Percentiles rank a stretch among this genome's conserved stretches.
Evolutionary conservation across 2,888 invertebrate species (phyloP).

Genomic region (Oxyscelio sp.): DNA sequence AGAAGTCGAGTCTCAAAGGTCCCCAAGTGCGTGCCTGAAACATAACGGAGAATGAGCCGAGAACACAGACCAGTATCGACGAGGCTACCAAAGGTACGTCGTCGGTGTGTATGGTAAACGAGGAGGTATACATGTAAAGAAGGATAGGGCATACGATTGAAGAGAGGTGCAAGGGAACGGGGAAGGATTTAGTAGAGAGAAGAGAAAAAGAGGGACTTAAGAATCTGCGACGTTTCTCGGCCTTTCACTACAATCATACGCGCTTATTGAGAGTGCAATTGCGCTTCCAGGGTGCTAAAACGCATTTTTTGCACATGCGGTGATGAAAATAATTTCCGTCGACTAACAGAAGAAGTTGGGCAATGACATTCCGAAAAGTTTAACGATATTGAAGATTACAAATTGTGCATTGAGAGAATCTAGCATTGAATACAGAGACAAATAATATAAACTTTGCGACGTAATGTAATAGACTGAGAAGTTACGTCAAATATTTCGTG

Average conservation of each 20-base stretch:
- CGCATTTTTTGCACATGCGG: constrained; percentile 32
- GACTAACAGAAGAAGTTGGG: too few relatives aligned
- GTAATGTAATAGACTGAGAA: too few relatives aligned
- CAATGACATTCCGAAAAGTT: background rate
- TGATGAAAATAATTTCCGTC: background rate
- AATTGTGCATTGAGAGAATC: too few relatives aligned
- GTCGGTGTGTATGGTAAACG: constrained; percentile 50
- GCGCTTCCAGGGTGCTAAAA: constrained; percentile 51
- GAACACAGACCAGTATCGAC: constrained; percentile 45
- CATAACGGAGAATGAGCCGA: constrained; percentile 72
- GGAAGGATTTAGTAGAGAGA: constrained; percentile 64
- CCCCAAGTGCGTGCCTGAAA: constrained; percentile 69
- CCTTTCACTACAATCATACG: constrained; percentile 71
- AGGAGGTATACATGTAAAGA: constrained; percentile 59
- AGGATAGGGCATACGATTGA: constrained; percentile 35
- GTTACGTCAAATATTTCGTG: too few relatives aligned
- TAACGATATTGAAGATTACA: background rate
- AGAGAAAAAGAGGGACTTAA: constrained; percentile 70
- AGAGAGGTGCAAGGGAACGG: constrained; percentile 54
- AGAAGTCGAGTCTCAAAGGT: constrained; percentile 61
- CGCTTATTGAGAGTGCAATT: constrained; percentile 67
- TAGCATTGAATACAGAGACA: too few relatives aligned
- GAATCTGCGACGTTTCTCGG: constrained; percentile 72
- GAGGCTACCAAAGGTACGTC: constrained; percentile 45
- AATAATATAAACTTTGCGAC: too few relatives aligned